Evolutionary conservation across 1,140 invertebrate genomes (phyloP).

Genomic region (Brachionus plicatilis): DNA sequence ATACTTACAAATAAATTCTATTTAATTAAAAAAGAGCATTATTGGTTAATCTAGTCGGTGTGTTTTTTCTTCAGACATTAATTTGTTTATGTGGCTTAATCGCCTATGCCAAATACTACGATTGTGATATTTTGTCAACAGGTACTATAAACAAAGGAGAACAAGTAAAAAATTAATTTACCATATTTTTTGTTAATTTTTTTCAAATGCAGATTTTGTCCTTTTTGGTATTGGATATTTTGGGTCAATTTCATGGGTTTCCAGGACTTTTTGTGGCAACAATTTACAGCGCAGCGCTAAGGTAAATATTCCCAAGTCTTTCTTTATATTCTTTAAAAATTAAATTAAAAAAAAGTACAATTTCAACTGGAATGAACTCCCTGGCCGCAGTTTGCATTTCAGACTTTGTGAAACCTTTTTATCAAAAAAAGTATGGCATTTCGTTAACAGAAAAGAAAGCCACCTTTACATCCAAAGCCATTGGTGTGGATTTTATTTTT

Average conservation of each 20-base stretch:
- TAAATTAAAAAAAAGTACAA: slow-evolving; percentile 63
- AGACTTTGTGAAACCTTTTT: slow-evolving; percentile 58
- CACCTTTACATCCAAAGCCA: background rate
- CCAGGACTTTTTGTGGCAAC: slow-evolving; percentile 83
- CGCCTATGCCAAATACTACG: slow-evolving; percentile 41
- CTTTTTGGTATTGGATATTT: slow-evolving; percentile 71
- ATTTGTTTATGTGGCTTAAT: slow-evolving; percentile 38
- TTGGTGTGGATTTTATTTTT: background rate
- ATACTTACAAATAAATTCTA: no score
- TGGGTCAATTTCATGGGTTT: slow-evolving; percentile 68
- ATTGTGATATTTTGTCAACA: slow-evolving; percentile 42
- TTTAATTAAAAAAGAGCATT: slow-evolving; percentile 57
- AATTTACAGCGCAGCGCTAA: slow-evolving; percentile 76
- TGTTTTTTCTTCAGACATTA: slow-evolving; percentile 56
- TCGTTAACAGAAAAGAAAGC: background rate
- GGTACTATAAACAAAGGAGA: slow-evolving; percentile 26
- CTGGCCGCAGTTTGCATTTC: slow-evolving; percentile 80
- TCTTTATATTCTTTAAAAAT: background rate
- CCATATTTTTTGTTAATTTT: background rate
- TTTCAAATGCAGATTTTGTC: slow-evolving; percentile 61
- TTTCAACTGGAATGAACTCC: slow-evolving; percentile 83
- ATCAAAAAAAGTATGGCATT: background rate
- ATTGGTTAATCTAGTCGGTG: slow-evolving; percentile 81
- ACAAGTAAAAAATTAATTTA: slow-evolving; percentile 50
- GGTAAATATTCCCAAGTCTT: slow-evolving; percentile 53